Base-by-base conservation (phyloP, 2,113 vertebrate species). In the Sturnira hondurensis region DNA sequence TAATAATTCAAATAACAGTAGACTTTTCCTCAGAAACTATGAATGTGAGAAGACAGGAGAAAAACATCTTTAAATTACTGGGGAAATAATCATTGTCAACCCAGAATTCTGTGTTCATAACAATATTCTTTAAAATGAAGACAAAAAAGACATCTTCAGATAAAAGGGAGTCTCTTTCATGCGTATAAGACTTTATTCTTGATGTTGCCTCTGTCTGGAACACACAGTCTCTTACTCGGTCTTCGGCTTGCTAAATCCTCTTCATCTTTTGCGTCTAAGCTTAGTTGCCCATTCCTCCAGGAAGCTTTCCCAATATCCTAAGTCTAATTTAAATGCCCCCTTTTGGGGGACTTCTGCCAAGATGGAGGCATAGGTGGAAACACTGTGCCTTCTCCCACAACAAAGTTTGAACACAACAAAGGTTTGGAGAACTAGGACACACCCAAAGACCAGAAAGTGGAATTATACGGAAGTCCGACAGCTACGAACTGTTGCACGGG, bases 81-180 rank as follows among this genome's bases (percentile, higher is more conserved):
- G 26, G 73, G 12, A 15, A 1, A 61, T 68, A 71, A 84, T 24
- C 31, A 88, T 38, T 65, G 12, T 89, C 38, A 70, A 45, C 83
- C 68, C 61, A 82, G 76, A 94, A 83, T 80, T 84, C 33, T 73
- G 89, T 65, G 28, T 73, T 92, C 63, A 54, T 47, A 84, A 89
- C 77, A 84, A 80, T 56, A 67, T 67, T 63, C 13, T 92, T 85
- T 65, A 43, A 92, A 81, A 67, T 26, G 12, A 93, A 89, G 36
- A 76, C 86, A 96, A 95, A 95, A 96, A 91, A 89, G 45, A 91
- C 45, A 11, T 22, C 5, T 94, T 85, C 65, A 81, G 47, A 47
- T 86, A 33, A 86, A 78, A 85, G n/a, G 63, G 61, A 54, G 81
- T 82, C 73, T 93, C 38, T 89, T 63, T 89, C 24, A n/a, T 80